Evolutionary conservation across 1,140 invertebrate species (phyloP), one percentile per base, ranked within the genome.

Genomic region (Harlomillsia oculata): DNA sequence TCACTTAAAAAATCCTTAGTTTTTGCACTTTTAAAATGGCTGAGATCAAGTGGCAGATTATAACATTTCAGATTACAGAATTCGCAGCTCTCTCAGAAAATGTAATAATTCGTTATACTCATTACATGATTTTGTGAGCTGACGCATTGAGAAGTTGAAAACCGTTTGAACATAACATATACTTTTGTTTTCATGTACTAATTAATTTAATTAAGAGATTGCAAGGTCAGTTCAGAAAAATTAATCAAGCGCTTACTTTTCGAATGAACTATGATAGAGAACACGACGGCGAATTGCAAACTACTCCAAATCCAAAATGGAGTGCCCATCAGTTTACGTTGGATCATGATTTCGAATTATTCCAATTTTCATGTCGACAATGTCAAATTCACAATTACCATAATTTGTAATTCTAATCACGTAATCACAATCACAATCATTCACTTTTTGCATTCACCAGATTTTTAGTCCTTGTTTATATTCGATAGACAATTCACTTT

Each of bases 251-350:
- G 50, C 57, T 59, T 59, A 59, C 57, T 54, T 54, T 50, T 59
- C 16, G 57, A 59, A 25, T 59, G 57, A 37, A 59, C 51, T 44
- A 59, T 59, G 56, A 59, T 59, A 28, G 57, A 55, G 45, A 59
- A 54, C 28, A 59, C 57, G 28, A 59, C 36, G 28, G 57, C 57
- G 37, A 59, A 59, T 32, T 44, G 57, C 18, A 59, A 59, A 39
- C 41, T 53, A 50, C 40, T 53, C 49, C 51, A 54, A 59, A 59
- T 53, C 32, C 50, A 59, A 45, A 59, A 54, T 16, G 51, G 50
- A 23, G 39, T 32, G 44, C 46, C 57, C 56, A 54, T 45, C 52
- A 41, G 29, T 34, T 50, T 59, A 53, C 48, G 51, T 54, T 34
- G 52, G 51, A 50, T 59, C 52, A 59, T 40, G 34, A 26, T 9